phyloP scores from a whole-genome alignment of 1,140 invertebrate species.

The Papilio aristodemus region DNA sequence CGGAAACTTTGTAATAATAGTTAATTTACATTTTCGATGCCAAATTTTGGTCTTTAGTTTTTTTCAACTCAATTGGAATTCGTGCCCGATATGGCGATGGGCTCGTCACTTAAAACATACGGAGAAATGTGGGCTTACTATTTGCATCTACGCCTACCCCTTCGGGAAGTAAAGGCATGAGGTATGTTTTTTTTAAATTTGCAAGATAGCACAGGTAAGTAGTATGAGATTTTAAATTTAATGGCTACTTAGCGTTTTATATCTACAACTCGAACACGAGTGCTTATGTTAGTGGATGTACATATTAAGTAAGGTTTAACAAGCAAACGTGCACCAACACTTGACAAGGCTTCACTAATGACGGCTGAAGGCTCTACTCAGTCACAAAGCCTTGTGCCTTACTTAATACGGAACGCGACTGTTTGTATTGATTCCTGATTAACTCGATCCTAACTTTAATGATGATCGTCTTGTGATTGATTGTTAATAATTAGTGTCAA shows the following conservation, averaged over 20 bases:
- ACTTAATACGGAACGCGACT: constrained; percentile 2
- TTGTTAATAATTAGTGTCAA: neutral
- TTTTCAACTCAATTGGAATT: too few relatives aligned
- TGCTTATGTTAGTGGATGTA: constrained; percentile 14
- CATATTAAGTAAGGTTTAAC: constrained; percentile 25
- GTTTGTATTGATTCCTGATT: constrained; percentile 12
- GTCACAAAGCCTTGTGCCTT: constrained; percentile 7
- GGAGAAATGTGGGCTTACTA: too few relatives aligned
- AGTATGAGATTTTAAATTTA: too few relatives aligned
- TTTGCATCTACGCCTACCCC: too few relatives aligned
- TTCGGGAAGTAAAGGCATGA: too few relatives aligned
- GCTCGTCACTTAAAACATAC: too few relatives aligned
- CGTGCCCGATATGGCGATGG: too few relatives aligned
- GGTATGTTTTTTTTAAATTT: too few relatives aligned
- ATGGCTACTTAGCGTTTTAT: too few relatives aligned
- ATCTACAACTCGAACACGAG: neutral
- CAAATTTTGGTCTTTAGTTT: too few relatives aligned
- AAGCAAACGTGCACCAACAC: constrained; percentile 40
- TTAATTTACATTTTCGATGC: too few relatives aligned
- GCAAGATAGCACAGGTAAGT: too few relatives aligned
- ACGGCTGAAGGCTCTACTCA: constrained; percentile 45
- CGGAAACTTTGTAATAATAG: neutral
- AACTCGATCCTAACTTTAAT: neutral
- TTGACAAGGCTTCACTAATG: constrained; percentile 57
- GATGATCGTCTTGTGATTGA: neutral